Percentiles rank a stretch among this genome's conserved stretches.
Conservation (phyloP, 1,140 invertebrate genomes). For the Phocides pigmalion region DNA sequence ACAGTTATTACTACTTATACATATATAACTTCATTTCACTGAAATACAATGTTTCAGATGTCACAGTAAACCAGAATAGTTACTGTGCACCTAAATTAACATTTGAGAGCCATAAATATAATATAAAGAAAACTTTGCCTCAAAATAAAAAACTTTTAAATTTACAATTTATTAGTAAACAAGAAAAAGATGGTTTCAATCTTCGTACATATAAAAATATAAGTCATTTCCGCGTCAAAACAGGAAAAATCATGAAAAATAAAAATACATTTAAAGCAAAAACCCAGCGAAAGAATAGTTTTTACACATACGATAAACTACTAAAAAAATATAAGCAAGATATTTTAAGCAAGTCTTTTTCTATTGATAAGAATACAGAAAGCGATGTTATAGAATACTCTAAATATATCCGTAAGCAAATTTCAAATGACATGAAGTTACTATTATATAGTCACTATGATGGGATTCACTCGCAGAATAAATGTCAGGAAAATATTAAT, state of each 20-base stretch:
- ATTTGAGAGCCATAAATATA: constrained; percentile 48
- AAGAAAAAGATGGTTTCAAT: constrained; percentile 43
- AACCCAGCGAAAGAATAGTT: background rate
- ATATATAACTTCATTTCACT: background rate
- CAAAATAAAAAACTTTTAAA: constrained; percentile 18
- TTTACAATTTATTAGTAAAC: constrained; percentile 40
- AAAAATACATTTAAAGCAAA: background rate
- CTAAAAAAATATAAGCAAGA: background rate
- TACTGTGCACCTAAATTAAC: constrained; percentile 36
- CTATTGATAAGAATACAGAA: background rate
- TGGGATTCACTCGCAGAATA: background rate
- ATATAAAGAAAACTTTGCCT: background rate
- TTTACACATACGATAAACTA: background rate
- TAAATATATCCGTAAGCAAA: constrained; percentile 33
- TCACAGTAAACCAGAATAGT: constrained; percentile 6
- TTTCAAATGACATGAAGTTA: constrained; percentile 18
- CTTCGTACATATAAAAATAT: background rate
- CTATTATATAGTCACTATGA: background rate
- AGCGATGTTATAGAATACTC: constrained; percentile 38
- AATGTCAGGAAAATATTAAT: background rate
- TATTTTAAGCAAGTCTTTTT: background rate
- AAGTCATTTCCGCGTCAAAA: background rate
- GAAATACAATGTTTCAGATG: constrained; percentile 10
- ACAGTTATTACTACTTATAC: no score
- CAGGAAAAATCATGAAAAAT: background rate